phyloP scores from a whole-genome alignment of 37 sponge, comb jelly and placozoan genomes.

The Theonella swinhoei region DNA sequence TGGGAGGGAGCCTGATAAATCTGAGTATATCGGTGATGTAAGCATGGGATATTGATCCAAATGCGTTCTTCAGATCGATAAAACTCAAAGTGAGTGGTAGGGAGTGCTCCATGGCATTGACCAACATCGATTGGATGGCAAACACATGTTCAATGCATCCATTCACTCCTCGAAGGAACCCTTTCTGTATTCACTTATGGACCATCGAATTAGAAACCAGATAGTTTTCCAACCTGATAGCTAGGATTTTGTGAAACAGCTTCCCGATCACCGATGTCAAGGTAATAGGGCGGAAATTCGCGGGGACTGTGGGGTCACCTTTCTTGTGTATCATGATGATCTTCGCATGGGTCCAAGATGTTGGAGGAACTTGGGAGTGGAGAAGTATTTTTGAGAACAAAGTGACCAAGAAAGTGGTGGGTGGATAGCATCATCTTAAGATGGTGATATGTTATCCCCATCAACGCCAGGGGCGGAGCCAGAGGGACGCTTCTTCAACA shows the following conservation, averaged over 20 bases:
- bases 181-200: constrained; percentile 6
- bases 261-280: constrained; percentile 24
- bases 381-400: constrained; percentile 53
- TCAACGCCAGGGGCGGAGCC: constrained; percentile 39
- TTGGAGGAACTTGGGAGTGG: background rate
- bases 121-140: constrained; percentile 20
- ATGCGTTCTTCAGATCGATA: constrained; percentile 44
- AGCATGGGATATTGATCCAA: constrained; percentile 38
- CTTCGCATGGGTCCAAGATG: constrained; percentile 22
- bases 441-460: constrained; percentile 27
- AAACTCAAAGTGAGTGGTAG: constrained; percentile 30
- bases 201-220: constrained; percentile 4
- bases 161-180: background rate
- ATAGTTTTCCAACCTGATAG: constrained; percentile 17
- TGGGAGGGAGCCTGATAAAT: constrained; percentile 5
- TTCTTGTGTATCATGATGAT: constrained; percentile 14
- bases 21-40: too few species aligned
- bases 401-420: constrained; percentile 40
- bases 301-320: background rate
- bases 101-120: constrained; percentile 25
- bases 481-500: background rate
- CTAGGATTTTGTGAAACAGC: constrained; percentile 9
- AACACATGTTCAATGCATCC: constrained; percentile 45
- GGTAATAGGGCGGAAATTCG: constrained; percentile 31
- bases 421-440: constrained; percentile 29